phyloP scores from a whole-genome alignment of 2,113 vertebrate genomes.

The Xerus inauris region DNA sequence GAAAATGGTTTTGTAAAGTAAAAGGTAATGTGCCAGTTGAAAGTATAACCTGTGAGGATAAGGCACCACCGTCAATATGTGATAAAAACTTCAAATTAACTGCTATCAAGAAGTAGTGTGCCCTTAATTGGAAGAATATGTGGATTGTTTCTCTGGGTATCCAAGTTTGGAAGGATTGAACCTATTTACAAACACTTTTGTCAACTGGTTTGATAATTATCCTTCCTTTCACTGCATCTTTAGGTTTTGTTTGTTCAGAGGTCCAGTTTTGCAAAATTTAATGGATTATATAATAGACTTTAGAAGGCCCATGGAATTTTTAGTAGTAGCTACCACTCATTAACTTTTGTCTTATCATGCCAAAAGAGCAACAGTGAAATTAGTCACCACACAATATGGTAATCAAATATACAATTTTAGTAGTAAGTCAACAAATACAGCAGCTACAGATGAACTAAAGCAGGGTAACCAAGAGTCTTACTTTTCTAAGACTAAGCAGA shows the following conservation, averaged over 20 bases:
- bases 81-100: background rate
- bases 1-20: background rate
- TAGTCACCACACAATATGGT: no score
- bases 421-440: background rate
- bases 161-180: background rate
- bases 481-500: background rate
- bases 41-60: background rate
- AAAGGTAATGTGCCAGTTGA: background rate
- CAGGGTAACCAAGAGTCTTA: background rate
- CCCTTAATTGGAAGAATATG: background rate
- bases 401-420: background rate
- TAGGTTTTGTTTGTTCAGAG: no score
- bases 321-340: background rate
- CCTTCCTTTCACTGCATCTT: background rate
- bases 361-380: background rate
- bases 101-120: background rate
- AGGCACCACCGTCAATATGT: background rate
- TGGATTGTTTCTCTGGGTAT: background rate
- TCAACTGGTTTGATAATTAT: background rate
- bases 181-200: background rate
- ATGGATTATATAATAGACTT: background rate
- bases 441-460: background rate
- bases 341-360: background rate
- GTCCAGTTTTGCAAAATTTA: background rate
- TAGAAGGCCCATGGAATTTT: background rate